phyloP scores from a whole-genome alignment of 2,888 invertebrate genomes.

The Heliconius hortense region DNA sequence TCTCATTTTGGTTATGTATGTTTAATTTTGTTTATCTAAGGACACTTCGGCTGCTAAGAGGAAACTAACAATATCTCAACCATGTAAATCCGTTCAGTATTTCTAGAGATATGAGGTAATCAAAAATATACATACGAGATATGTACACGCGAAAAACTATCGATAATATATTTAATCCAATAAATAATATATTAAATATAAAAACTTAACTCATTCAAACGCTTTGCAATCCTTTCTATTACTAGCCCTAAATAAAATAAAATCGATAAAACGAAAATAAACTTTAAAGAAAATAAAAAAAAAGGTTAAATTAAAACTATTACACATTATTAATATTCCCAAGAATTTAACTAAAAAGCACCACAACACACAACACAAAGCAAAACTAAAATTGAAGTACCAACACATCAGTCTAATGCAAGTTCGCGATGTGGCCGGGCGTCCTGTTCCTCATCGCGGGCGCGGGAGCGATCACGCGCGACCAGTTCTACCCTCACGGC shows the following conservation, averaged over 20 bases:
- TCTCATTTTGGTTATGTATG: too few species aligned
- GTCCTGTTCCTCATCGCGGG: slow-evolving; percentile 57
- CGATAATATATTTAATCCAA: too few species aligned
- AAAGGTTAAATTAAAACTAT: neutral
- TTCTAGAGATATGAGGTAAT: too few species aligned
- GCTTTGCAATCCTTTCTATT: too few species aligned
- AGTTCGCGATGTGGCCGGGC: slow-evolving; percentile 71
- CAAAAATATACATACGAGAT: too few species aligned
- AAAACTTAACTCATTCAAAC: neutral
- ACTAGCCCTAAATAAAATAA: neutral
- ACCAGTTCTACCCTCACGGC: slow-evolving; percentile 84
- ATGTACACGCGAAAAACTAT: too few species aligned
- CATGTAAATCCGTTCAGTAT: too few species aligned
- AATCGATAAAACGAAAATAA: neutral
- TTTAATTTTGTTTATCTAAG: too few species aligned
- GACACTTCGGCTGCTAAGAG: too few species aligned
- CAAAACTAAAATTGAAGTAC: neutral
- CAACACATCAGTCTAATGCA: slow-evolving; percentile 53
- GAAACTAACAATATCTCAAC: too few species aligned
- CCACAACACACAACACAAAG: neutral
- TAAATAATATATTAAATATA: neutral
- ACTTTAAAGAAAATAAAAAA: neutral
- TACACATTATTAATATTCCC: neutral
- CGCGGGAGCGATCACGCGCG: slow-evolving; percentile 73
- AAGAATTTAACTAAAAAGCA: neutral